Evolutionary conservation across 2,888 invertebrate species (phyloP).

Genomic region (Hyalella azteca): DNA sequence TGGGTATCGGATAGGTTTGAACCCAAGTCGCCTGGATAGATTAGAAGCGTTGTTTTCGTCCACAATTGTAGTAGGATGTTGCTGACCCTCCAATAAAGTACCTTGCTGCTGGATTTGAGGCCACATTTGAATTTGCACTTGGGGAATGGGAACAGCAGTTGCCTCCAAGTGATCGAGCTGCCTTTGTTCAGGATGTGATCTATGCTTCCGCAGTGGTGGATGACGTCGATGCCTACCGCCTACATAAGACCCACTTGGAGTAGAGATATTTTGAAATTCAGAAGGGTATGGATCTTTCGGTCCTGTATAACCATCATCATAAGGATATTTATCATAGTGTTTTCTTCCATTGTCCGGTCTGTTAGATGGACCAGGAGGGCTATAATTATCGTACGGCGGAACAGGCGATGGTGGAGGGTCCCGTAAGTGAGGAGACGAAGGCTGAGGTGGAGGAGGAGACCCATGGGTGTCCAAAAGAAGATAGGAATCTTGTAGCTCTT

Average conservation of each 20-base stretch:
- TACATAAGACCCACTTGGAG: not conserved
- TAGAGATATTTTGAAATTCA: not conserved
- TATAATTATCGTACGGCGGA: conserved; percentile 42
- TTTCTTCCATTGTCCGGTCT: conserved; percentile 7
- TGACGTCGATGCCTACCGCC: not conserved
- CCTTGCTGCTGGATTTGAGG: not conserved
- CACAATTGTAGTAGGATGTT: conserved; percentile 43
- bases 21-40: conserved; percentile 51
- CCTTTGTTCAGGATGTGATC: conserved; percentile 10
- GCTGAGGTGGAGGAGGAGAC: conserved; percentile 54
- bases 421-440: conserved; percentile 43
- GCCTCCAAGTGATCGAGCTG: conserved; percentile 25
- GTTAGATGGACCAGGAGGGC: conserved; percentile 40
- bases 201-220: conserved; percentile 6
- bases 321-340: conserved; percentile 26
- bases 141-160: not conserved
- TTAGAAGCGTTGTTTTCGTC: conserved; percentile 51
- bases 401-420: conserved; percentile 51
- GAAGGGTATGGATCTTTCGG: not conserved
- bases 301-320: not conserved
- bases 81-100: not conserved
- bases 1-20: conserved; percentile 54
- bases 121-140: not conserved
- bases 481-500: conserved; percentile 54
- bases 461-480: conserved; percentile 51